Evolutionary conservation across 2,888 invertebrate genomes (phyloP).

Genomic region (Julus scanicus): DNA sequence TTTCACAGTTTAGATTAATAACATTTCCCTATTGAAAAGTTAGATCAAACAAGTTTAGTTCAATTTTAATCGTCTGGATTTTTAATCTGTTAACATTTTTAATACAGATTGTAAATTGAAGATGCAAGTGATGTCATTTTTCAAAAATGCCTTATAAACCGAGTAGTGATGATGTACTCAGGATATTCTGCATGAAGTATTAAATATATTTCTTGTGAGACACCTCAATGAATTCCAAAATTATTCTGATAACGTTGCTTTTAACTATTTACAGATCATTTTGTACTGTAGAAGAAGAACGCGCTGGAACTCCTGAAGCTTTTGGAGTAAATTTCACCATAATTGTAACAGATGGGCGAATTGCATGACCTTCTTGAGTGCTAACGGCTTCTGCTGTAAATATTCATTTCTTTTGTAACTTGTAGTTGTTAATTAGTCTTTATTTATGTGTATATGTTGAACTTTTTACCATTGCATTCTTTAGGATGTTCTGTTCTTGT

Average conservation of each 20-base stretch:
- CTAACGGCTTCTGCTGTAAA: not conserved
- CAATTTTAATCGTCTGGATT: not conserved
- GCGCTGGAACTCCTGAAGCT: not conserved
- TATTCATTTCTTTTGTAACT: not conserved
- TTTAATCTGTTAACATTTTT: not conserved
- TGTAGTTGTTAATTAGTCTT: not conserved
- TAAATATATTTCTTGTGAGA: not conserved
- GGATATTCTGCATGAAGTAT: not conserved
- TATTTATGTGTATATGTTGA: not conserved
- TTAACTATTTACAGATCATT: not conserved
- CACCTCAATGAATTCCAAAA: not conserved
- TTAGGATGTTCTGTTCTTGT: not conserved
- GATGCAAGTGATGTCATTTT: not conserved
- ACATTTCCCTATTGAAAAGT: too few species aligned
- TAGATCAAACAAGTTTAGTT: too few species aligned
- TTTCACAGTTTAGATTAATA: too few species aligned
- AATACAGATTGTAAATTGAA: not conserved
- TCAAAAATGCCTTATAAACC: too few species aligned
- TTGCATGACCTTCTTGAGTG: not conserved
- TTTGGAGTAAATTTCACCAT: conserved; percentile 37
- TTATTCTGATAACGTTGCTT: not conserved
- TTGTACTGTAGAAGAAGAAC: not conserved
- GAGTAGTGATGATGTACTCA: not conserved
- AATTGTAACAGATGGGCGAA: conserved; percentile 35
- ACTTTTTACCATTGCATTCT: not conserved